Percentiles rank a stretch among this genome's conserved stretches.
Evolutionary conservation across 2,113 vertebrate species (phyloP).

Genomic region (Nipponia nippon): DNA sequence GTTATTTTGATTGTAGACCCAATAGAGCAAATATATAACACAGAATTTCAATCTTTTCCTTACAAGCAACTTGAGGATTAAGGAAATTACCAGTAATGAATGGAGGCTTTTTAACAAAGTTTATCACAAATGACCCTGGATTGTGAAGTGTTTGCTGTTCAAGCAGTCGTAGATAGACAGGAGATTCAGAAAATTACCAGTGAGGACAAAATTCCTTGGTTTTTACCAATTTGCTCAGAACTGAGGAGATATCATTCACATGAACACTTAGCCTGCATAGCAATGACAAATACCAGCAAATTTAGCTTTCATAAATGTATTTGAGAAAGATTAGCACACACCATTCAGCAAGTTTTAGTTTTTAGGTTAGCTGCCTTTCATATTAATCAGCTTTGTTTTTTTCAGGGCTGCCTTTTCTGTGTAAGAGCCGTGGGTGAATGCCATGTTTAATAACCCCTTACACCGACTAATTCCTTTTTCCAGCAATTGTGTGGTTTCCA

Average conservation of each 20-base stretch:
- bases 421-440: conserved; percentile 62
- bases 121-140: conserved; percentile 19
- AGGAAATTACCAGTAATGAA: conserved; percentile 5
- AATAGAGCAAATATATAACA: neutral
- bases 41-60: neutral
- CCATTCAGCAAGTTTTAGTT: conserved; percentile 60
- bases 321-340: conserved; percentile 54
- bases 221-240: neutral
- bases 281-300: conserved; percentile 41
- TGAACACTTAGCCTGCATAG: conserved; percentile 5
- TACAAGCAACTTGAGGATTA: conserved; percentile 5
- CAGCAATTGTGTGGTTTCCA: conserved; percentile 66
- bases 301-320: conserved; percentile 61
- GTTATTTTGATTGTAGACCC: neutral
- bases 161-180: neutral
- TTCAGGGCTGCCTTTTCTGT: conserved; percentile 63
- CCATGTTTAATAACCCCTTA: conserved; percentile 63
- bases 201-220: neutral
- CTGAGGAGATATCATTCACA: neutral
- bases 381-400: conserved; percentile 65
- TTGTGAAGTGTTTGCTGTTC: neutral
- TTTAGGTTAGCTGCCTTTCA: conserved; percentile 70
- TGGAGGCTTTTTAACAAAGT: neutral
- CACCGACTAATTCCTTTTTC: conserved; percentile 62
- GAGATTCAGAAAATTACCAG: neutral